These are phyloP conservation scores for Cordilura impudica DNA, from an alignment of 2,888 invertebrate genomes.

Conservation along the genomic window DNA sequence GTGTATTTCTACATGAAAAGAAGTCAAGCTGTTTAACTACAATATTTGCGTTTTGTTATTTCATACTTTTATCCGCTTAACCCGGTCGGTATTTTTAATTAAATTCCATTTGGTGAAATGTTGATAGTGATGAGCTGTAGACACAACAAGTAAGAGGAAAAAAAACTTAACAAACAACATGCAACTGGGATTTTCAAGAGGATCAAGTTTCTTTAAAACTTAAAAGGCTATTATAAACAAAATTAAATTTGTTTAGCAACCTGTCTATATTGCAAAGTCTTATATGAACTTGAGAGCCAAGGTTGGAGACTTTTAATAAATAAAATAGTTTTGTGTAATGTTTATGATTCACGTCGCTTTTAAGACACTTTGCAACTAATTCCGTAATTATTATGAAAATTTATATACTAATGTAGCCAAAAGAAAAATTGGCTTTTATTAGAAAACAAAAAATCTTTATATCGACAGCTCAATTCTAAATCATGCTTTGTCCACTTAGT, in stretches of 20 bases:
- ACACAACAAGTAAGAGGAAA: conserved; percentile 17
- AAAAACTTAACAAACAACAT: conserved; percentile 24
- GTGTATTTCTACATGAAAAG: conserved; percentile 5
- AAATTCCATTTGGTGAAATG: conserved; percentile 60
- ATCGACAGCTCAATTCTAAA: no score
- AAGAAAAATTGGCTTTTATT: no score
- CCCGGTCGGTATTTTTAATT: conserved; percentile 62
- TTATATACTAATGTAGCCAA: no score
- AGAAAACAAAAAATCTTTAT: no score
- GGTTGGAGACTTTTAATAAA: not conserved
- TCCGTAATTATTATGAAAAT: no score
- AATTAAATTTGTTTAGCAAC: not conserved
- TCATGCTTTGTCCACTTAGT: no score
- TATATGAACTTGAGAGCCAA: not conserved
- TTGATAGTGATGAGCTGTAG: conserved; percentile 42
- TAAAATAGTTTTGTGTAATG: no score
- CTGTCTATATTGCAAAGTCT: not conserved
- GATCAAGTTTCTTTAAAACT: conserved; percentile 27
- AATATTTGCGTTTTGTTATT: not conserved
- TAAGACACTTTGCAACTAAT: no score
- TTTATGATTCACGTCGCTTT: no score
- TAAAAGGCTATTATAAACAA: conserved; percentile 9
- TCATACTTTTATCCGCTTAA: conserved; percentile 43
- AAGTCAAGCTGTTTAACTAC: conserved; percentile 29
- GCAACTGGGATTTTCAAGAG: conserved; percentile 27